phyloP scores from a whole-genome alignment of 2,113 vertebrate species.

The Plectropomus leopardus region DNA sequence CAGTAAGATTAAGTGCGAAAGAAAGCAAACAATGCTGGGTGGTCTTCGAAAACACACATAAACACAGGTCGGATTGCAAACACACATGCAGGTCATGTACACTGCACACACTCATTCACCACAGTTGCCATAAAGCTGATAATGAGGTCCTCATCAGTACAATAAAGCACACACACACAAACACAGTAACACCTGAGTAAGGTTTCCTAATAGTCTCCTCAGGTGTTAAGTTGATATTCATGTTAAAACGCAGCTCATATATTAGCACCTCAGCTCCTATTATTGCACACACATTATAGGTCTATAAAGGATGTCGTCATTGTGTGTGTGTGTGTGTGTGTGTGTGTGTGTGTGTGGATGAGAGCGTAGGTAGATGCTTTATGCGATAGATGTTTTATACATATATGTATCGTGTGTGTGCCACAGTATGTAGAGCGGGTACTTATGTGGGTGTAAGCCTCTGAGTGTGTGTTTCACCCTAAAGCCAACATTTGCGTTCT shows the following conservation, averaged over 20 bases:
- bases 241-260: constrained; percentile 47
- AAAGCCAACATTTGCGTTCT: constrained; percentile 76
- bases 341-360: not conserved
- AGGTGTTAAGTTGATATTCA: constrained; percentile 61
- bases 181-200: not conserved
- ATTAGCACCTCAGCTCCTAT: constrained; percentile 60
- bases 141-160: constrained; percentile 29
- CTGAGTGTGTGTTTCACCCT: constrained; percentile 69
- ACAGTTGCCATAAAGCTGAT: constrained; percentile 9
- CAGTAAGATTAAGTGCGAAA: constrained; percentile 2
- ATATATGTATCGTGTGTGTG: not conserved
- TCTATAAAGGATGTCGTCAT: constrained; percentile 54
- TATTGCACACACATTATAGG: constrained; percentile 45
- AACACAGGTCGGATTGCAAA: not conserved
- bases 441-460: constrained; percentile 49
- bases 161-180: constrained; percentile 7
- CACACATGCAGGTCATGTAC: not conserved
- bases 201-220: constrained; percentile 23
- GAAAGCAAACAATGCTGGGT: constrained; percentile 48
- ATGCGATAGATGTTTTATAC: not conserved
- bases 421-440: constrained; percentile 48
- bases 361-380: not conserved
- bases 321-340: constrained; percentile 5
- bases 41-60: constrained; percentile 34
- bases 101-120: not conserved